Percentiles rank a stretch among this genome's conserved stretches.
Evolutionary conservation across 2,113 vertebrate species (phyloP).

Genomic region (Indicator maculatus): DNA sequence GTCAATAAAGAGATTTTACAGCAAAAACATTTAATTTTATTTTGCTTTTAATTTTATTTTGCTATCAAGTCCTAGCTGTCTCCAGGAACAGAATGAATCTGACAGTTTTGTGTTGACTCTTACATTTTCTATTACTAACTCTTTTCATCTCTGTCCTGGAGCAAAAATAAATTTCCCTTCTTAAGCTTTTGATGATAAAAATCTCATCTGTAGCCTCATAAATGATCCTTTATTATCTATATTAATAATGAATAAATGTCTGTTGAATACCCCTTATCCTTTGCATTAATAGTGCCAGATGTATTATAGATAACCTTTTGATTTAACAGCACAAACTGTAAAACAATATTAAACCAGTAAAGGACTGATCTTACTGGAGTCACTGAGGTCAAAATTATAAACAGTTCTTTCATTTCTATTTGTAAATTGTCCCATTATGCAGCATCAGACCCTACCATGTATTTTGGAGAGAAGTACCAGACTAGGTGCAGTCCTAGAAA

Average conservation of each 20-base stretch:
- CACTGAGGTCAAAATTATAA: constrained; percentile 76
- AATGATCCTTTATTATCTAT: constrained; percentile 88
- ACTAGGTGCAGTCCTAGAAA: constrained; percentile 24
- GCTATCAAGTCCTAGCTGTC: constrained; percentile 52
- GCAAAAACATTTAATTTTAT: constrained; percentile 69
- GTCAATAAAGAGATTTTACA: constrained; percentile 58
- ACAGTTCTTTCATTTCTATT: constrained; percentile 65
- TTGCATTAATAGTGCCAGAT: constrained; percentile 81
- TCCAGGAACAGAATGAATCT: constrained; percentile 63
- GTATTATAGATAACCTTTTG: constrained; percentile 87
- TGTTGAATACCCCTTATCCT: constrained; percentile 81
- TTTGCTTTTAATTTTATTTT: constrained; percentile 73
- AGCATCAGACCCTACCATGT: constrained; percentile 21
- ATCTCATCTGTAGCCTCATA: constrained; percentile 85
- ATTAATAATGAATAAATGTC: constrained; percentile 90
- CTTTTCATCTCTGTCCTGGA: constrained; percentile 75
- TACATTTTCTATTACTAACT: constrained; percentile 70
- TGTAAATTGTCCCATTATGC: constrained; percentile 60
- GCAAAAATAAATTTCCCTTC: constrained; percentile 84
- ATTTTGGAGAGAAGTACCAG: constrained; percentile 1
- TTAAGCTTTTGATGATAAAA: constrained; percentile 87
- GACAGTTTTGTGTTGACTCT: constrained; percentile 75
- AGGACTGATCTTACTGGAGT: constrained; percentile 69
- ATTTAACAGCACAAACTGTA: constrained; percentile 85
- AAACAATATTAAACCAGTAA: constrained; percentile 81